A percentile compares a stretch with the other conserved stretches of the same genome.
phyloP scores from a whole-genome alignment of 2,797 vertebrate genomes.

The Melanotaenia parkinsoni region DNA sequence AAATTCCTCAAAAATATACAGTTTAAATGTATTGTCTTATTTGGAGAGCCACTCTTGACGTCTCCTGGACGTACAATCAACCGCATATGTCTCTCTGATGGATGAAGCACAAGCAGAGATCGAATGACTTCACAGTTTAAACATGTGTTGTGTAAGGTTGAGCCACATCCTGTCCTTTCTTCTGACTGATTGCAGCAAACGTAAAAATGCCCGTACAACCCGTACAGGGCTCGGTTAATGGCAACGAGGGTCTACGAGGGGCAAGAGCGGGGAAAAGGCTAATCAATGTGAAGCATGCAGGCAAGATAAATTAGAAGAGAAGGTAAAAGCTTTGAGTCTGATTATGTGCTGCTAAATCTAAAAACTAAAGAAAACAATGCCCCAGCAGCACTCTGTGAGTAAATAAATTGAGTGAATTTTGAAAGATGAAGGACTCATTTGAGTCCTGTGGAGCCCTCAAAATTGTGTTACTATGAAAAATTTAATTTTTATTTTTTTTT shows the following conservation, averaged over 20 bases:
- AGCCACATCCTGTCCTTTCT: slow-evolving; percentile 43
- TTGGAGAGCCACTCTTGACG: slow-evolving; percentile 22
- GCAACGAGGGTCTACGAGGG: slow-evolving; percentile 6
- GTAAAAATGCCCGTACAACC: slow-evolving; percentile 34
- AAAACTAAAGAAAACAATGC: neutral
- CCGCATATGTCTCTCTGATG: slow-evolving; percentile 69
- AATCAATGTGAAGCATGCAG: slow-evolving; percentile 43
- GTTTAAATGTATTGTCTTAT: slow-evolving; percentile 15
- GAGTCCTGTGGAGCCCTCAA: slow-evolving; percentile 26
- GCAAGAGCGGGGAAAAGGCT: neutral
- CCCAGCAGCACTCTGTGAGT: neutral
- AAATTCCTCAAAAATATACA: neutral
- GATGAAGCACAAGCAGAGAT: slow-evolving; percentile 58
- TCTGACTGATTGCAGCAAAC: slow-evolving; percentile 58
- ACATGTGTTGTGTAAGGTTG: slow-evolving; percentile 49
- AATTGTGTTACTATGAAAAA: slow-evolving; percentile 35
- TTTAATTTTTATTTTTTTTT: slow-evolving; percentile 10
- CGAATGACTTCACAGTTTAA: slow-evolving; percentile 50
- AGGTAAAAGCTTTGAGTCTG: slow-evolving; percentile 17
- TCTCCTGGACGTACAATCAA: slow-evolving; percentile 36
- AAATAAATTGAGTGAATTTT: slow-evolving; percentile 43
- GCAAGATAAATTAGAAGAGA: slow-evolving; percentile 20
- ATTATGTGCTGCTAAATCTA: neutral
- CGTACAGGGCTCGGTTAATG: slow-evolving; percentile 15
- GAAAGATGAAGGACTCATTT: slow-evolving; percentile 35